Base-by-base conservation (phyloP, 2,113 vertebrate genomes). In the Oreochromis niloticus region DNA sequence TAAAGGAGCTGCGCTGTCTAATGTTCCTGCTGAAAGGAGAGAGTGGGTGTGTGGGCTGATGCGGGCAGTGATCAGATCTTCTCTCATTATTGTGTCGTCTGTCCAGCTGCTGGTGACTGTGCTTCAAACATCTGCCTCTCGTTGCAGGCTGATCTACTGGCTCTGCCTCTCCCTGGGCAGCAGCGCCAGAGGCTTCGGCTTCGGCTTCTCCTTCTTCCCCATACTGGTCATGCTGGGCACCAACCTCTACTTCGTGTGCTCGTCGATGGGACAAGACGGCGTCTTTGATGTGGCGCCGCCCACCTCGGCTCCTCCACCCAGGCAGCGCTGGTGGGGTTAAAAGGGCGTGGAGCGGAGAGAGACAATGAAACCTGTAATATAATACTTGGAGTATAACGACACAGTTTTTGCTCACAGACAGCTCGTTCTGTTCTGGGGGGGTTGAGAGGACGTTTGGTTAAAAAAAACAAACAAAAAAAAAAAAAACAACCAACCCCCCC, bases 81-180 rank as follows among this genome's bases (percentile, higher is more conserved):
- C 24, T 75, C 3, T 50, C 43, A 12, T 54, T 46, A 19, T 63
- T 80, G 22, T 80, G 22, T 54, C 52, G 9, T 19, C 48, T n/a
- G 34, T 85, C 52, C 13, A 63, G 43, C 22, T 78, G 55, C 39
- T 56, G 32, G 10, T 81, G n/a, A 66, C 34, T 19, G 14, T 14
- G 16, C 30, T 22, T 61, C n/a, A 36, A 24, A 57, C 4, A 7
- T 79, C 24, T 4, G 6, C 36, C 17, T 27, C 3, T 24, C 9
- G 1, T 48, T 19, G 3, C 95, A 99, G 98, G 95, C 89, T 99
- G 82, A 95, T 98, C 43, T 98, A 97, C 94, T 99, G 98, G 98
- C 85, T 97, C 52, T 97, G 97, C 4, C 97, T 97, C 0, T 96
- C 97, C 6, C 91, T 98, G 6, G 95, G 96, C 7, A 97, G 97